phyloP scores from a whole-genome alignment of 2,888 invertebrate species.

The Chalcosyrphus nemorum region DNA sequence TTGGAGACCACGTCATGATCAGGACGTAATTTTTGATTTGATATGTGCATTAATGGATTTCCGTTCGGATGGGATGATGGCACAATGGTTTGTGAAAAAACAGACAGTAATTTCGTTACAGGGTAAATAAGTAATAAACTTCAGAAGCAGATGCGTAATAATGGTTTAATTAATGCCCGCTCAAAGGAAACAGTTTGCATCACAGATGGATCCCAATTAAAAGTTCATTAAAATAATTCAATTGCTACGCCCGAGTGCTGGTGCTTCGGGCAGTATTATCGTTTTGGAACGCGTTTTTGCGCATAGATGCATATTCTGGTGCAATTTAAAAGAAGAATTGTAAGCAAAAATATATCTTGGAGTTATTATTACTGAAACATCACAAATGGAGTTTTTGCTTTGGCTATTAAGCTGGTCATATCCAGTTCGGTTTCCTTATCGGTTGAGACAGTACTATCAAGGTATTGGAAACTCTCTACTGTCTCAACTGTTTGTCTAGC shows the following conservation, averaged over 20 bases:
- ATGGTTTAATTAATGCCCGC: conserved; percentile 18
- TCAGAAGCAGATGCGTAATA: conserved; percentile 17
- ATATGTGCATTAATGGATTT: conserved; percentile 10
- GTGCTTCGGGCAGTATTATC: no score
- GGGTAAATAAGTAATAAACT: not conserved
- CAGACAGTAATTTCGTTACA: not conserved
- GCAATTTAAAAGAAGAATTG: not conserved
- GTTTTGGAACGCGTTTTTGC: not conserved
- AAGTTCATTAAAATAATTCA: conserved; percentile 24
- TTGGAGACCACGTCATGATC: not conserved
- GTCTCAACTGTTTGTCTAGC: no score
- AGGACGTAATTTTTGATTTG: conserved; percentile 23
- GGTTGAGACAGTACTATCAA: no score
- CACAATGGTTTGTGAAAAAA: no score
- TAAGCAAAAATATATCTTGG: no score
- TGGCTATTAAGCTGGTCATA: no score
- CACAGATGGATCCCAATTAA: not conserved
- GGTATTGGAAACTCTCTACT: no score
- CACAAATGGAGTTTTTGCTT: no score
- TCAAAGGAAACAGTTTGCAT: not conserved
- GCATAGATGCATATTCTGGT: not conserved
- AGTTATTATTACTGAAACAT: no score
- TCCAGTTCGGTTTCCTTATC: no score
- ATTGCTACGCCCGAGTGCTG: not conserved
- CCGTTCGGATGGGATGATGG: conserved; percentile 7